Conservation (phyloP, 2,888 invertebrate species). For the Dryomyza anilis region DNA sequence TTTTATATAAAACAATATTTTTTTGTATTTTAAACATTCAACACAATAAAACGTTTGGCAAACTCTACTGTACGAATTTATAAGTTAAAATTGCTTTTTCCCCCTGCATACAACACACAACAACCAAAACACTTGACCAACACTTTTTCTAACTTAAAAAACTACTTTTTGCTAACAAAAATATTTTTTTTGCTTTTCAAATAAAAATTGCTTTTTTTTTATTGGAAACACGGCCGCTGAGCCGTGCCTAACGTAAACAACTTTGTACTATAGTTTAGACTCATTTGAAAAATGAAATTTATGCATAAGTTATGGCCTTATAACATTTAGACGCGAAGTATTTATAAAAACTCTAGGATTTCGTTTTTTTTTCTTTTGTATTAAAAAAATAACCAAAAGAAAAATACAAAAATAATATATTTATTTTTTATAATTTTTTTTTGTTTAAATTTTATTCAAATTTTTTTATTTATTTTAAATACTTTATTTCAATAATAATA, state of each 20-base stretch:
- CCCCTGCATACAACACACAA: background rate
- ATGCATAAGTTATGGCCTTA: slow-evolving; percentile 43
- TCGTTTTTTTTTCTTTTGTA: background rate
- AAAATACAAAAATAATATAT: too few relatives aligned
- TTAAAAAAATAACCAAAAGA: too few relatives aligned
- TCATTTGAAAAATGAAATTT: slow-evolving; percentile 20
- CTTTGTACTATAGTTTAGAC: background rate
- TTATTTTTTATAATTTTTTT: too few relatives aligned
- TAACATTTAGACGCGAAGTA: slow-evolving; percentile 33
- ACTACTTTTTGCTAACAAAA: slow-evolving; percentile 2
- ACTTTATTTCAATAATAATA: too few relatives aligned
- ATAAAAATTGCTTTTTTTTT: background rate
- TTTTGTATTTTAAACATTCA: slow-evolving; percentile 4
- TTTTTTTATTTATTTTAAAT: too few relatives aligned
- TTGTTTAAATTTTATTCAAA: too few relatives aligned
- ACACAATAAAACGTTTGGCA: too few relatives aligned
- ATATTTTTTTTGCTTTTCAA: background rate
- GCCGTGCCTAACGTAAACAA: background rate
- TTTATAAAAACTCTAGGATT: slow-evolving; percentile 7
- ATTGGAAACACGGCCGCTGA: too few relatives aligned
- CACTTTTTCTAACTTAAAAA: too few relatives aligned
- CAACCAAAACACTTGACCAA: too few relatives aligned
- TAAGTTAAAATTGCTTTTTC: background rate
- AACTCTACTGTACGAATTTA: background rate
- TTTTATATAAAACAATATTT: background rate